Percentiles rank a stretch among this genome's conserved stretches.
Conservation (phyloP, 2,888 invertebrate genomes). For the Zaprionus obscuricornis region DNA sequence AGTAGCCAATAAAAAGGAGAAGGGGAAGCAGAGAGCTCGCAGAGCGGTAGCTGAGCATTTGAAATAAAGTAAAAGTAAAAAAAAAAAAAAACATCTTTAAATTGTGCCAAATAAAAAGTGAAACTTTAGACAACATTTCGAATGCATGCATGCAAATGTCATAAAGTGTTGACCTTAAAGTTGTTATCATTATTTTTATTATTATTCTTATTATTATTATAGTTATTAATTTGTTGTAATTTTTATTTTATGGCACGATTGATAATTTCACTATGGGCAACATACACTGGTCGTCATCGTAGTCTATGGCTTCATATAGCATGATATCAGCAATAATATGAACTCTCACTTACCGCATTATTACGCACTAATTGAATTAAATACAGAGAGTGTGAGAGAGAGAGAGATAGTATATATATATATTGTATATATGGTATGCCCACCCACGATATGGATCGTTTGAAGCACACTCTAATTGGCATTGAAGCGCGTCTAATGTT, state of each 20-base stretch:
- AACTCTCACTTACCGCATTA: conserved; percentile 46
- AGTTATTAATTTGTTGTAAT: neutral
- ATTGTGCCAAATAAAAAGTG: too few relatives aligned
- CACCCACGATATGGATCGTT: conserved; percentile 41
- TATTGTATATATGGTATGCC: too few relatives aligned
- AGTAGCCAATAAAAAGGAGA: too few relatives aligned
- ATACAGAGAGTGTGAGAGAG: conserved; percentile 1
- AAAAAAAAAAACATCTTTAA: too few relatives aligned
- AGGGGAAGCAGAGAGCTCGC: too few relatives aligned
- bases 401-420: neutral
- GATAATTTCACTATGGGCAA: conserved; percentile 37
- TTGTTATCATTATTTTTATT: conserved; percentile 9
- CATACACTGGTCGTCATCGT: too few relatives aligned
- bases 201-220: conserved; percentile 12
- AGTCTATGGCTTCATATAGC: conserved; percentile 8
- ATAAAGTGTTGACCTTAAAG: too few relatives aligned
- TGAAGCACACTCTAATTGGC: conserved; percentile 59
- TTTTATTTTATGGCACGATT: conserved; percentile 52
- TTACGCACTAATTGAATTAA: conserved; percentile 53
- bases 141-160: too few relatives aligned
- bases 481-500: conserved; percentile 67
- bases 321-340: conserved; percentile 1
- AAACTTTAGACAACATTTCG: too few relatives aligned
- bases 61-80: too few relatives aligned
- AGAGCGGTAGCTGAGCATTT: too few relatives aligned